Base-by-base conservation (phyloP, 2,113 vertebrate species). In the Elgaria multicarinata region DNA sequence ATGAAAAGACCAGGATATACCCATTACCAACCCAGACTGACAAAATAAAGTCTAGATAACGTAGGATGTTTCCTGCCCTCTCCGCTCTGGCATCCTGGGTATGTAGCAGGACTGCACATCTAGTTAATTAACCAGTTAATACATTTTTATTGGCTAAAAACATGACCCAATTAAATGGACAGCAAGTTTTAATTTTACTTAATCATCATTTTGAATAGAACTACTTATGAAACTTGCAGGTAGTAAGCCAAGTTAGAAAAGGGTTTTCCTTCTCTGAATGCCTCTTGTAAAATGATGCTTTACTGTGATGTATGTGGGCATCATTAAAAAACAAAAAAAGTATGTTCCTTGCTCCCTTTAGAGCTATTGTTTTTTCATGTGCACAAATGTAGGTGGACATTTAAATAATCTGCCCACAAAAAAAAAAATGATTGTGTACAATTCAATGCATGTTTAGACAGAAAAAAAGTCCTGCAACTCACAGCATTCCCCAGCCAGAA, bases 51-150 rank as follows among this genome's bases (percentile, higher is more conserved):
- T 44, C 64, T 33, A 6, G 58, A 50, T 42, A 58, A 44, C 0
- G 2, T 13, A 33, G 62, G 0, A 3, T 50, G 26, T 39, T 1
- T 0, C 39, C 3, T 0, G 33, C 26, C 13, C 10, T 26, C 46
- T 80, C 36, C 14, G 3, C 46, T 62, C 31, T 10, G 6, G 6
- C 42, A 72, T 9, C 36, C 74, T 46, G 16, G 36, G 28, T 1
- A 67, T 66, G 26, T 18, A 3, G 5, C 9, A 0, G 2, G 2
- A 12, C 2, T 64, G 79, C 75, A n/a, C 79, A 39, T 31, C 8
- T 46, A 7, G 12, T 64, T 42, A 4, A 22, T 71, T 84, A 71
- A 58, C 31, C n/a, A 28, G 4, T 62, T 9, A 0, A 50, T 28
- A 53, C 18, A 62, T 44, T 62, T 44, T 74, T 24, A 74, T n/a